Evolutionary conservation across 1,140 invertebrate genomes (phyloP).

Genomic region (Sminthurinus signatus): DNA sequence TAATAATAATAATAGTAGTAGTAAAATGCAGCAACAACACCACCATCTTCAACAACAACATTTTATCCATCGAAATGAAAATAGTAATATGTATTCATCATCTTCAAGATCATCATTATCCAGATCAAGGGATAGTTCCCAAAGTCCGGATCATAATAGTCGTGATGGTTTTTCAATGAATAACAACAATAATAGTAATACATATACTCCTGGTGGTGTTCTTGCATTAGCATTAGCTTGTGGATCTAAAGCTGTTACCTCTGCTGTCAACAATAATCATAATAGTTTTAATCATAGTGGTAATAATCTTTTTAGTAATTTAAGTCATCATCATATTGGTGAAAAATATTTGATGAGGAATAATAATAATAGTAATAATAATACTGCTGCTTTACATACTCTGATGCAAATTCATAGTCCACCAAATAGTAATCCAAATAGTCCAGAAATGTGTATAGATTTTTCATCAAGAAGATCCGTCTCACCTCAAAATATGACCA

Average conservation of each 20-base stretch:
- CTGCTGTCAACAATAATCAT: neutral
- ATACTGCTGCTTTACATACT: neutral
- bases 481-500: conserved; percentile 18
- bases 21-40: neutral
- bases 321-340: too few relatives aligned
- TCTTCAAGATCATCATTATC: conserved; percentile 15
- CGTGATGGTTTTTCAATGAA: conserved; percentile 11
- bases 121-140: conserved; percentile 15
- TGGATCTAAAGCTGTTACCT: conserved; percentile 34
- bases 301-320: too few relatives aligned
- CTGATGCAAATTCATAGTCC: conserved; percentile 8
- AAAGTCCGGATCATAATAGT: conserved; percentile 26
- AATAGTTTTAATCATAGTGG: too few relatives aligned
- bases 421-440: conserved; percentile 24
- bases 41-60: neutral
- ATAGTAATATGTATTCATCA: neutral
- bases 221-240: conserved; percentile 37
- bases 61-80: conserved; percentile 1
- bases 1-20: neutral
- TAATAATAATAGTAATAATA: conserved; percentile 11
- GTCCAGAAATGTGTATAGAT: conserved; percentile 35
- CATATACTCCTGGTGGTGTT: conserved; percentile 32
- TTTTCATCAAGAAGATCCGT: conserved; percentile 27
- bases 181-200: neutral
- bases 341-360: neutral